Evolutionary conservation across 1,140 invertebrate genomes (phyloP), one percentile per base, ranked within the genome.

Genomic region (Macrobrachium rosenbergii): DNA sequence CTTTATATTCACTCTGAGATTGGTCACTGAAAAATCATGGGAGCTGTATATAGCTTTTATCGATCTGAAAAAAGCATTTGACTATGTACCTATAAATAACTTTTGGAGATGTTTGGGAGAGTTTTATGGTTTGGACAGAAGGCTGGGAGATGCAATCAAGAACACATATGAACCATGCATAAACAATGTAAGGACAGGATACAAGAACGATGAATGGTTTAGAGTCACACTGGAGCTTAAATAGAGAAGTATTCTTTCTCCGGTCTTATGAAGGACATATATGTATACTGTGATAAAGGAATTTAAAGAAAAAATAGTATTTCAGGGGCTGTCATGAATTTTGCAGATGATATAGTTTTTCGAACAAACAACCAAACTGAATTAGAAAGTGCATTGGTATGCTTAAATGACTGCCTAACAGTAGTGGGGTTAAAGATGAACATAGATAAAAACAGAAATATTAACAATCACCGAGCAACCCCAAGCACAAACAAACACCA

Each of bases 291-390:
- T 21, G 16, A 73, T 73, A 7, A 23, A 73, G 69, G 16, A 6
- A 37, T 73, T 19, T 23, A 73, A 23, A 10, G 10, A 21, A 6
- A n/a, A 23, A 21, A 19, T 5, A 10, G 43, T 43, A 73, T 11
- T 10, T n/a, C 16, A 14, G 37, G 16, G 21, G 69, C 5, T 3
- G 43, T 12, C 28, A 23, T 73, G 69, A 43, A 6, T 16, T 73
- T 37, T 7, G 69, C 69, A 73, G 69, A 73, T 73, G 69, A 73
- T 23, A 21, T 73, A n/a, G n/a, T n/a, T n/a, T n/a, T n/a, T n/a
- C n/a, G n/a, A n/a, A n/a, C n/a, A n/a, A n/a, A n/a, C n/a, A n/a
- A n/a, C n/a, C n/a, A n/a, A n/a, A n/a, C n/a, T n/a, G n/a, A n/a
- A n/a, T n/a, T n/a, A n/a, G n/a, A n/a, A n/a, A n/a, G 19, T 2